Base-by-base conservation (phyloP, 1,140 invertebrate species). In the Camponotus floridanus region DNA sequence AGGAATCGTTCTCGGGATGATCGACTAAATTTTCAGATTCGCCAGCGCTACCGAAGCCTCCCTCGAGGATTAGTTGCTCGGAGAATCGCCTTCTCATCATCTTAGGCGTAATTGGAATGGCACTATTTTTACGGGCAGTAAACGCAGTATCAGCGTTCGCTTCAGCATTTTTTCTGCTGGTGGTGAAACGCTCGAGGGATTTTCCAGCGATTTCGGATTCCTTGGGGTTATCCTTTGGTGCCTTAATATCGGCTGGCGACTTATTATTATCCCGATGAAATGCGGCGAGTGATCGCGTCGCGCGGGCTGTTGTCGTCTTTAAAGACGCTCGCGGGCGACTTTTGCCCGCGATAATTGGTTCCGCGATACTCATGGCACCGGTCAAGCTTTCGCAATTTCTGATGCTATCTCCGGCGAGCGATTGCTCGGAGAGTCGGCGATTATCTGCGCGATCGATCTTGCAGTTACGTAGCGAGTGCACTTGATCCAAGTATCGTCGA, bases 11-110 rank as follows among this genome's bases (percentile, higher is more conserved):
- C 18, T 80, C 88, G 1, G 45, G 59, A 2, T 67, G 76, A 9
- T 88, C 85, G 0, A 92, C 3, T 13, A 93, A 74, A 45, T 92
- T 86, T 21, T 92, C 93, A 85, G 89, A 92, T 45, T 92, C 91
- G 11, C 74, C 80, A 15, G 31, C 67, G 70, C 89, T 85, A 15
- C 86, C 80, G 18, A 93, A 71, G 0, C 93, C 93, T 71, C 90
- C 93, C 31, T 93, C 93, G 33, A 93, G 90, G n/a, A 93, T 93
- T 26, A 93, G 70, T 51, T 93, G 93, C 42, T 93, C 93, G 45
- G 93, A 93, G 70, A 93, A 93, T 45, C 93, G 85, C 55, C 93
- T 85, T 62, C 88, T 93, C 92, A 93, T 89, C 89, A 93, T 93
- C 67, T 93, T 93, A 13, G 92, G 91, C 2, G 92, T 93, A n/a